phyloP scores from a whole-genome alignment of 2,797 vertebrate genomes.

The Pterois miles region DNA sequence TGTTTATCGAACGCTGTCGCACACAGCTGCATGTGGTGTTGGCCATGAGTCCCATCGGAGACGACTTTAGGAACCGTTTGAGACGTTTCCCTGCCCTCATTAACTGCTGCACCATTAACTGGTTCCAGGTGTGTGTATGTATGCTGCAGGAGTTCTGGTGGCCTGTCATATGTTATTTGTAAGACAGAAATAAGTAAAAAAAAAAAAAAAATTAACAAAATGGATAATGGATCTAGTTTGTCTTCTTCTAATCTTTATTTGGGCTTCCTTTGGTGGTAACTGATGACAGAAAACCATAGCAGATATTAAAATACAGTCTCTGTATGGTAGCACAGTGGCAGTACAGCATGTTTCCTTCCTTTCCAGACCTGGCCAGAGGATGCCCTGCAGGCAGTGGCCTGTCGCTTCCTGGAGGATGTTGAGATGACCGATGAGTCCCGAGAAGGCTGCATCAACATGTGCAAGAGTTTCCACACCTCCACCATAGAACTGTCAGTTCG shows the following conservation, averaged over 20 bases:
- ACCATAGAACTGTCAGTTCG: constrained; percentile 84
- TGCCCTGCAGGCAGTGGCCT: constrained; percentile 91
- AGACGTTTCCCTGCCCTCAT: constrained; percentile 94
- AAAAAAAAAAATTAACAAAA: no score
- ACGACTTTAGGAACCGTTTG: constrained; percentile 89
- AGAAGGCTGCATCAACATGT: constrained; percentile 90
- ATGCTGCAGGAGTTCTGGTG: constrained; percentile 1
- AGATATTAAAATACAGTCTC: background rate
- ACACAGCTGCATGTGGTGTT: constrained; percentile 91
- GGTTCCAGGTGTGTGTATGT: constrained; percentile 92
- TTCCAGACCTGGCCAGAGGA: constrained; percentile 91
- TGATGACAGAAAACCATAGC: background rate
- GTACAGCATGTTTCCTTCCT: constrained; percentile 4
- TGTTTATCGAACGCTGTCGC: constrained; percentile 92
- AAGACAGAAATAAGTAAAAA: background rate
- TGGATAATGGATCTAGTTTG: background rate
- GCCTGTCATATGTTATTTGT: background rate
- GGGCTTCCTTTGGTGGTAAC: background rate
- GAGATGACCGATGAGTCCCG: constrained; percentile 88
- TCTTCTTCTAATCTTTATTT: background rate
- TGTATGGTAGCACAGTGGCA: constrained; percentile 3
- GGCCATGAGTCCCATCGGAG: constrained; percentile 94
- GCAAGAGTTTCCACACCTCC: constrained; percentile 92
- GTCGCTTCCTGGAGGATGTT: constrained; percentile 88
- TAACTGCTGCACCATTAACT: constrained; percentile 97